Conservation (phyloP, 1,140 invertebrate species). For the Eufriesea mexicana region DNA sequence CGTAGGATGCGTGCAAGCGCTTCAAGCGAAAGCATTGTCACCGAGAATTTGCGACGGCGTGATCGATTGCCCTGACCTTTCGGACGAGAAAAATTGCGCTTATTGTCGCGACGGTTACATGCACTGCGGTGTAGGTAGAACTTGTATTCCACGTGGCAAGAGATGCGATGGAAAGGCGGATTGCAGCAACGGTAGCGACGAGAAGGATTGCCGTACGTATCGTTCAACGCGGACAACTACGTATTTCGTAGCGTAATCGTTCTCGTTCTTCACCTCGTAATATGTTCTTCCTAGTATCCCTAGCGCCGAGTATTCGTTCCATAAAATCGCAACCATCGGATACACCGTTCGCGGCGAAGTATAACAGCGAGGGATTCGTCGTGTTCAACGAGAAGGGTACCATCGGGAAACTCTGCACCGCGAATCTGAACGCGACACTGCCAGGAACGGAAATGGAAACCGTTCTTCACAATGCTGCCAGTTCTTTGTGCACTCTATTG, state of each 20-base stretch:
- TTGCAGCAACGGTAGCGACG: constrained; percentile 93
- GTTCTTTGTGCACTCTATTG: constrained; percentile 89
- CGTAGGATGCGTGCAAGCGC: constrained; percentile 87
- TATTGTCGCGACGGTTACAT: constrained; percentile 88
- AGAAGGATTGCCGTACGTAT: constrained; percentile 91
- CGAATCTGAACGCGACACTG: constrained; percentile 85
- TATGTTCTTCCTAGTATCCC: constrained; percentile 86
- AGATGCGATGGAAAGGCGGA: constrained; percentile 92
- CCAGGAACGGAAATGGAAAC: constrained; percentile 81
- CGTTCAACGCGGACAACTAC: not conserved
- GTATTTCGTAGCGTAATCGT: too few relatives aligned
- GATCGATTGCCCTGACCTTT: constrained; percentile 92
- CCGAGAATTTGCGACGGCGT: constrained; percentile 92
- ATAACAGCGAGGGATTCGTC: constrained; percentile 89
- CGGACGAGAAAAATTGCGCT: constrained; percentile 89
- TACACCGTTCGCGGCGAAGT: constrained; percentile 86
- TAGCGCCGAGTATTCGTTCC: constrained; percentile 86
- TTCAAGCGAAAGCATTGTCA: constrained; percentile 88
- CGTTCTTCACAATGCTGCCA: constrained; percentile 87
- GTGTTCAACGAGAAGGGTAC: constrained; percentile 92
- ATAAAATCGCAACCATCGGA: constrained; percentile 83
- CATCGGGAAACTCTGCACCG: constrained; percentile 91
- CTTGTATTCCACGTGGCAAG: constrained; percentile 87
- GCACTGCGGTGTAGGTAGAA: constrained; percentile 89
- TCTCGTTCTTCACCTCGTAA: not conserved